These are phyloP conservation scores for Heloderma charlesbogerti DNA, from an alignment of 2,113 vertebrate genomes.

Conservation along the genomic window DNA sequence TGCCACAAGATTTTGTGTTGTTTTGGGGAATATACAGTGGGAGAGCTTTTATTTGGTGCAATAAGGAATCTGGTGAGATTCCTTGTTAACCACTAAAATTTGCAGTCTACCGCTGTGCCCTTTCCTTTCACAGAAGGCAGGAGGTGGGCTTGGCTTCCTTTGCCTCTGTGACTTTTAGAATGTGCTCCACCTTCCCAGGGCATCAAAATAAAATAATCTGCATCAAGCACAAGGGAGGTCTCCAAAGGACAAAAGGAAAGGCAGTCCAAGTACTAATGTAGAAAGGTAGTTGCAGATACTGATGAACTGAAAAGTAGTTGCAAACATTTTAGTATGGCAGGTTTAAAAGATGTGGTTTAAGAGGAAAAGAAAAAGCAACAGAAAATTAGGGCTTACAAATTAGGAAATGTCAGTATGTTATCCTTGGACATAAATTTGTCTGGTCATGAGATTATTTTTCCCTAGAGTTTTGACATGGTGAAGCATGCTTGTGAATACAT, in stretches of 20 bases:
- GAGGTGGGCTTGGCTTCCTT: not conserved
- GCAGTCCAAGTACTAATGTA: not conserved
- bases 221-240: conserved; percentile 6
- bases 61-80: not conserved
- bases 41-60: not conserved
- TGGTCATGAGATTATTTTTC: not conserved
- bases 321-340: not conserved
- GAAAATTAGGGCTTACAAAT: not conserved
- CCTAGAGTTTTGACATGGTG: not conserved
- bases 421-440: not conserved
- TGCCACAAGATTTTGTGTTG: not conserved
- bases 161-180: not conserved
- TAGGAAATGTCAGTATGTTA: not conserved
- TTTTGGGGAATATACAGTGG: not conserved
- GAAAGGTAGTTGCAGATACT: not conserved
- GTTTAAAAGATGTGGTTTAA: not conserved
- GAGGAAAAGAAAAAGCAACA: not conserved
- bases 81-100: not conserved
- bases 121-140: not conserved
- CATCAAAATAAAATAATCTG: conserved; percentile 21
- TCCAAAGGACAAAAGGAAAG: not conserved
- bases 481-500: not conserved
- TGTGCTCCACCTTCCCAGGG: not conserved
- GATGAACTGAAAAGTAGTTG: not conserved
- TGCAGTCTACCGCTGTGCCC: not conserved